Evolutionary conservation across 2,113 vertebrate species (phyloP).

Genomic region (Drymodes brunneopygia): DNA sequence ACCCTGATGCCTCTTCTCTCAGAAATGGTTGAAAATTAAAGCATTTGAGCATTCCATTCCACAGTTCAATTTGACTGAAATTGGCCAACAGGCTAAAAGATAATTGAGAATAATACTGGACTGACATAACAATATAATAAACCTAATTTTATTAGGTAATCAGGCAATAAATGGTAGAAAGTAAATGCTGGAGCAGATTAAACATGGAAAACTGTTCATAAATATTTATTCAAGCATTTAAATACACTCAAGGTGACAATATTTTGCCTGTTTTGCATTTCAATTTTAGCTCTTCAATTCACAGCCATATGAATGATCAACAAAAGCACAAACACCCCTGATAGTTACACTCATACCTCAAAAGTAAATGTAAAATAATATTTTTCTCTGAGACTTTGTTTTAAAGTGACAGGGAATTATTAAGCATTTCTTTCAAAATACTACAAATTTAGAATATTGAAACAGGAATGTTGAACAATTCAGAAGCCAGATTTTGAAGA

Average conservation of each 20-base stretch:
- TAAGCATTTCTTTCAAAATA: neutral
- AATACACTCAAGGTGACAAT: neutral
- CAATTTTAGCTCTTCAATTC: neutral
- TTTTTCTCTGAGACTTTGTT: neutral
- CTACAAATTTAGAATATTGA: neutral
- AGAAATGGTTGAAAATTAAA: neutral
- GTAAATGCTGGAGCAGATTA: neutral
- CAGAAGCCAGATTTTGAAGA: neutral
- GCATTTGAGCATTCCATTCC: neutral
- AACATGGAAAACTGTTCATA: neutral
- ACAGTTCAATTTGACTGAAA: neutral
- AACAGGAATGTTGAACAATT: neutral
- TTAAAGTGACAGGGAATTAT: neutral
- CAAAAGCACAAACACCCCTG: neutral
- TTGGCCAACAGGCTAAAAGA: neutral
- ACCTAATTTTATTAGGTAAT: slow-evolving; percentile 8
- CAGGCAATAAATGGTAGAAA: neutral
- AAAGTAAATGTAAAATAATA: neutral
- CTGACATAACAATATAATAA: neutral
- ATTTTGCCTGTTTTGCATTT: neutral
- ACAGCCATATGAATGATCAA: neutral
- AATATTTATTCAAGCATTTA: slow-evolving; percentile 26
- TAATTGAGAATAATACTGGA: neutral
- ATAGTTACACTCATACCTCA: neutral
- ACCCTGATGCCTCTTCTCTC: neutral